Evolutionary conservation across 2,797 vertebrate genomes (phyloP), one percentile per base, ranked within the genome.

Genomic region (Sebastes cheni): DNA sequence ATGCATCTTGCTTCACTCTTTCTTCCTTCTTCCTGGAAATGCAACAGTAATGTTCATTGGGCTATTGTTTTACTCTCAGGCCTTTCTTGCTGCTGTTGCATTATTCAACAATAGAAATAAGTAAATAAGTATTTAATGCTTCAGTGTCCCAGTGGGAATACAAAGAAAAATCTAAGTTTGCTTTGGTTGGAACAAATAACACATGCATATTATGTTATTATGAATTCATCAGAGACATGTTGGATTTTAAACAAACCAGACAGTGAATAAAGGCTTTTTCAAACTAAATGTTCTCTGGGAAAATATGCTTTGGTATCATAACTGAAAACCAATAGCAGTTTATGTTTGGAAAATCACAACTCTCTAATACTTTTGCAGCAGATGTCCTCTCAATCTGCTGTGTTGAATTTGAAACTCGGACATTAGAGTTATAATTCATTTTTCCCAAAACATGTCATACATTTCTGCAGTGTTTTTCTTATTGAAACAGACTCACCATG

Each of bases 1-100:
- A 36, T 60, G 9, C 2, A 12, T 50, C n/a, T 55, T 22, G 25
- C 4, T 18, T 4, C 13, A 10, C 2, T 42, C 5, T 32, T 25
- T 25, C 27, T 39, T 39, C 23, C 56, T 74, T 87, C 86, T 76
- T 87, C 86, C 74, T 67, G 55, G n/a, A 58, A 25, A 42, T 34
- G 10, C 27, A 58, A 39, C 30, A 58, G 23, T 27, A 5, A 34
- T 25, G 66, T 50, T 64, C 5, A 78, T 58, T 81, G 58, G 30
- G 8, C 8, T 58, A 3, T 39, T 71, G 46, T 75, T 67, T 76
- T 2, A 32, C 30, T 72, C 23, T 20, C 50, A 75, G 65, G 60
- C 61, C n/a, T 29, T 11, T 65, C 12, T 10, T n/a, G n/a, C 50
- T 64, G n/a, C 59, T 25, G 14, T 4, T 68, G 56, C 42, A 73